phyloP scores from a whole-genome alignment of 2,797 vertebrate species.

The Poeciliopsis paucimaculata region DNA sequence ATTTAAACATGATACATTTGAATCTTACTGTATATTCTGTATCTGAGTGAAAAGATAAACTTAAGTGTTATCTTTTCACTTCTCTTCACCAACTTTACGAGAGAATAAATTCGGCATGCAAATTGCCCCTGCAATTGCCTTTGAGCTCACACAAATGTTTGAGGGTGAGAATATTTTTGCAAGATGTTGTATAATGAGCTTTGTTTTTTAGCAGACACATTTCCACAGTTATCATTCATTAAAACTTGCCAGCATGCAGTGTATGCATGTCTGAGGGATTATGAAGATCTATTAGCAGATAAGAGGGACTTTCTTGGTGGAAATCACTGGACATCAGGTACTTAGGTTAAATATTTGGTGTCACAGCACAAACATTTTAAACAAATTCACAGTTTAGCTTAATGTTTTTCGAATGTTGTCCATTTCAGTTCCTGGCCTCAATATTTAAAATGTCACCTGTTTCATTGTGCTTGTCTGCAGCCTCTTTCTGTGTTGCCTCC shows the following conservation, averaged over 20 bases:
- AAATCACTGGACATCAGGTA: conserved; percentile 59
- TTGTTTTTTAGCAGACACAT: conserved; percentile 23
- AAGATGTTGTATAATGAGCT: not conserved
- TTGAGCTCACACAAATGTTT: not conserved
- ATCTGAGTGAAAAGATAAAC: not conserved
- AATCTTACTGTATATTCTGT: not conserved
- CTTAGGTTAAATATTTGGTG: conserved; percentile 63
- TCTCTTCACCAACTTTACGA: not conserved
- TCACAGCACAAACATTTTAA: conserved; percentile 61
- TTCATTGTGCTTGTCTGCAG: conserved; percentile 31
- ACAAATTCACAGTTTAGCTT: conserved; percentile 57
- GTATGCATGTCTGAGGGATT: conserved; percentile 70
- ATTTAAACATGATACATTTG: not conserved
- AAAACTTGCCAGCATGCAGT: conserved; percentile 40
- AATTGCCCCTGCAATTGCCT: not conserved
- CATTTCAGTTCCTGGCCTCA: conserved; percentile 25
- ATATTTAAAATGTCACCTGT: conserved; percentile 40
- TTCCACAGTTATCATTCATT: conserved; percentile 57
- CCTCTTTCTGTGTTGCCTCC: conserved; percentile 17
- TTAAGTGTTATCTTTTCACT: not conserved
- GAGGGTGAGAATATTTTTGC: not conserved
- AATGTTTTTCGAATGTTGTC: conserved; percentile 38
- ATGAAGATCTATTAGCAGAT: conserved; percentile 73
- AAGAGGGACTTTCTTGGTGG: conserved; percentile 65
- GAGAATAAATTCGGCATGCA: not conserved